Conservation (phyloP, 64 coral and sea anemone species). For the Pocillopora damicornis region DNA sequence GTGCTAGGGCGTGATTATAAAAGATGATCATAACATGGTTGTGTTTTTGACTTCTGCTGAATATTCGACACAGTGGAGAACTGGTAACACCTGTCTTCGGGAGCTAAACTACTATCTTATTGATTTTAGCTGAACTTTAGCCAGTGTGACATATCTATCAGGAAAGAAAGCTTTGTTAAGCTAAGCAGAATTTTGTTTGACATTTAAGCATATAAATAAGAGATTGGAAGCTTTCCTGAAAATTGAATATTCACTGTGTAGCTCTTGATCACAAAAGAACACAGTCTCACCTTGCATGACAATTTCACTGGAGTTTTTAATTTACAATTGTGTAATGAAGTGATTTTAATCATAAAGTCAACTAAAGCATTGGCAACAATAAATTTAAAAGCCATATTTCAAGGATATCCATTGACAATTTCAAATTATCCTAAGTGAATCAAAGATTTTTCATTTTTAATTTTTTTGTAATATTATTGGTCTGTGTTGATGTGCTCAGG, state of each 20-base stretch:
- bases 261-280: neutral
- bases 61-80: neutral
- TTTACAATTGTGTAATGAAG: slow-evolving; percentile 1
- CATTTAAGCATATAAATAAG: neutral
- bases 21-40: neutral
- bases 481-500: neutral
- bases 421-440: neutral
- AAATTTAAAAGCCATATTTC: neutral
- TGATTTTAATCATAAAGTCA: slow-evolving; percentile 9
- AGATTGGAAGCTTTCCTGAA: neutral
- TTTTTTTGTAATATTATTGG: neutral
- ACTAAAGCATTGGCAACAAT: neutral
- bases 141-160: neutral
- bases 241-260: neutral
- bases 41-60: neutral
- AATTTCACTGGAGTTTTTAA: neutral
- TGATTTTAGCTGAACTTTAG: neutral
- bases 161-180: neutral
- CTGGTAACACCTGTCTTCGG: neutral
- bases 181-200: neutral
- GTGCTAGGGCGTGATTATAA: neutral
- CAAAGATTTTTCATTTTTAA: neutral
- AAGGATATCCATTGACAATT: neutral
- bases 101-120: neutral
- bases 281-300: neutral